These are phyloP conservation scores for Chromis chromis DNA, from an alignment of 2,797 vertebrate species.

Conservation along the genomic window DNA sequence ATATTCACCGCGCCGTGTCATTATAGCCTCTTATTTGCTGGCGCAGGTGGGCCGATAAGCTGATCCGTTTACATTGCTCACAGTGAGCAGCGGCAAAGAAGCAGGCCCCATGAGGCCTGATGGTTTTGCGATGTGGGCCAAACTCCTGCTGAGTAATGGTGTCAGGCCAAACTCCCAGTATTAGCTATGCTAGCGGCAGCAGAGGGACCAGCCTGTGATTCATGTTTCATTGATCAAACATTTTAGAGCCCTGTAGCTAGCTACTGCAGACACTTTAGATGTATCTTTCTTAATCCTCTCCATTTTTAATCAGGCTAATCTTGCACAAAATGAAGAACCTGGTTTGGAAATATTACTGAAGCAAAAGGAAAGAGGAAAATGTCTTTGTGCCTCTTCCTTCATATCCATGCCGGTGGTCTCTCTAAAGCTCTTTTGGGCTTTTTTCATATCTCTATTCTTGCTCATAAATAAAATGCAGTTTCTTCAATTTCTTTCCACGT, in stretches of 20 bases:
- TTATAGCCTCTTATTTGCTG: slow-evolving; percentile 46
- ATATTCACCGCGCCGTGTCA: slow-evolving; percentile 40
- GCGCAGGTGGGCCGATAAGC: slow-evolving; percentile 60
- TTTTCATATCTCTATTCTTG: slow-evolving; percentile 3
- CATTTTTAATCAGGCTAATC: slow-evolving; percentile 83
- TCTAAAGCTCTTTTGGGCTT: not conserved
- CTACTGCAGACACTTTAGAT: slow-evolving; percentile 67
- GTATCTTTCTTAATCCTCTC: slow-evolving; percentile 75
- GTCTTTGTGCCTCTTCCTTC: not conserved
- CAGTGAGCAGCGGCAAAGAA: slow-evolving; percentile 54
- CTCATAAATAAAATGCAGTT: slow-evolving; percentile 19
- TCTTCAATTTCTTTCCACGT: slow-evolving; percentile 7
- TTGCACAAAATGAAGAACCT: slow-evolving; percentile 66
- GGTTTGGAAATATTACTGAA: slow-evolving; percentile 54
- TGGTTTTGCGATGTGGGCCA: slow-evolving; percentile 60
- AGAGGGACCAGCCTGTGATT: slow-evolving; percentile 71
- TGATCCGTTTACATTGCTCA: slow-evolving; percentile 64
- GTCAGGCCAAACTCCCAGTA: slow-evolving; percentile 72
- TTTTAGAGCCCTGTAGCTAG: slow-evolving; percentile 69
- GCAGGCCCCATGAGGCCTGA: slow-evolving; percentile 56
- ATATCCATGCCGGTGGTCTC: slow-evolving; percentile 7
- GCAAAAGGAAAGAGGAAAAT: slow-evolving; percentile 38
- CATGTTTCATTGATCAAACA: slow-evolving; percentile 83
- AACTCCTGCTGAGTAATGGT: slow-evolving; percentile 78
- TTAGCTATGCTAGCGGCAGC: slow-evolving; percentile 68